A percentile compares a stretch with the other conserved stretches of the same genome.
These are phyloP conservation scores for Ditylenchus dipsaci DNA, from an alignment of 1,140 invertebrate species.

Conservation along the genomic window DNA sequence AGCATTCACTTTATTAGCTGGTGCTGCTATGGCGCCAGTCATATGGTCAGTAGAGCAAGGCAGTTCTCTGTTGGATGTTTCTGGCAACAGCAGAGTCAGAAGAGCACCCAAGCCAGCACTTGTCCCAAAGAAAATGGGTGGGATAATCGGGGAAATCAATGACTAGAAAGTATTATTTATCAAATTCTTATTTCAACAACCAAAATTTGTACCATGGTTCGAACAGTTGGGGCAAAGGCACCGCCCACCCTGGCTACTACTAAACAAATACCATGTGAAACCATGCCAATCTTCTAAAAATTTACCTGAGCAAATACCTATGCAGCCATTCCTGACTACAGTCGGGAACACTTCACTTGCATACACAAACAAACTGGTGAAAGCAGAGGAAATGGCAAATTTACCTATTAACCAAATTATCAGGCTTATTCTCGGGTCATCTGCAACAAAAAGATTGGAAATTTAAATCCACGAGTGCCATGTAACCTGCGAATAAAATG, in stretches of 20 bases:
- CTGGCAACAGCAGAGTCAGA: slow-evolving; percentile 14
- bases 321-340: slow-evolving; percentile 34
- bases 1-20: no score
- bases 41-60: background rate
- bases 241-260: slow-evolving; percentile 4
- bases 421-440: slow-evolving; percentile 13
- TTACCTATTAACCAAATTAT: slow-evolving; percentile 38
- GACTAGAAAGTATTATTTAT: background rate
- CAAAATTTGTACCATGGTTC: slow-evolving; percentile 2
- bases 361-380: slow-evolving; percentile 37
- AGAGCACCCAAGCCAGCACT: background rate
- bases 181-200: background rate
- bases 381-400: slow-evolving; percentile 39
- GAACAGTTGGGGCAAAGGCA: slow-evolving; percentile 4
- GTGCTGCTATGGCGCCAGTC: no score
- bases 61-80: background rate
- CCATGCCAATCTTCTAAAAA: background rate
- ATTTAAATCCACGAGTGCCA: background rate
- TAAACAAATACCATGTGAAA: background rate
- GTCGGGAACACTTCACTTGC: slow-evolving; percentile 42
- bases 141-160: slow-evolving; percentile 6
- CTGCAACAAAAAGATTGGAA: background rate
- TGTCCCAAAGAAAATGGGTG: slow-evolving; percentile 16
- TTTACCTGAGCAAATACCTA: slow-evolving; percentile 36
- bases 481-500: slow-evolving; percentile 16